Percentiles rank a stretch among this genome's conserved stretches.
These are phyloP conservation scores for Clavelina lepadiformis DNA, from an alignment of 23 tunicate genomes.

Conservation along the genomic window DNA sequence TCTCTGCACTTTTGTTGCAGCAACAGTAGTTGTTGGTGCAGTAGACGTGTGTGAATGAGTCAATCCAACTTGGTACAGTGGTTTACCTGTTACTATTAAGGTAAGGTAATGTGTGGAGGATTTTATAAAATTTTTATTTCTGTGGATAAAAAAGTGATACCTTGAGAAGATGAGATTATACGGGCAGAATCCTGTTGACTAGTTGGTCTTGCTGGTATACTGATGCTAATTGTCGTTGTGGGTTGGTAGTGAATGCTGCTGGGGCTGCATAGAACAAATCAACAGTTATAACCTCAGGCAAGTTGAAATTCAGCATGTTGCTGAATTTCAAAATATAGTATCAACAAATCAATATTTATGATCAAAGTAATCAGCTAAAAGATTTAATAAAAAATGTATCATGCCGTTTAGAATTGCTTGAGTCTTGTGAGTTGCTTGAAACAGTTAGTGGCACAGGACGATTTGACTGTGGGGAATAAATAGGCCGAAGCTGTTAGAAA, in stretches of 20 bases:
- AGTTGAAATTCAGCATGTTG: too few relatives aligned
- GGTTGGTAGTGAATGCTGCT: constrained; percentile 58
- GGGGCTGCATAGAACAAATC: constrained; percentile 4
- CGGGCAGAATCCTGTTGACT: constrained; percentile 17
- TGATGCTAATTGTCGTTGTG: constrained; percentile 67
- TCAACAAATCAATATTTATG: too few relatives aligned
- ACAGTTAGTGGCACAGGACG: too few relatives aligned
- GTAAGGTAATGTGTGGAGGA: neutral
- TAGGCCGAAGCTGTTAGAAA: too few relatives aligned
- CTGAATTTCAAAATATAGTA: too few relatives aligned
- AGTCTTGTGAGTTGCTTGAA: too few relatives aligned
- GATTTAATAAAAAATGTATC: too few relatives aligned
- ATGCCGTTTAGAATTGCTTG: too few relatives aligned
- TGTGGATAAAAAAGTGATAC: neutral
- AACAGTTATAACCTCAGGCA: neutral
- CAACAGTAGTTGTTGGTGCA: neutral
- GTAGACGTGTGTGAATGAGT: constrained; percentile 2
- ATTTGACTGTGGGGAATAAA: too few relatives aligned
- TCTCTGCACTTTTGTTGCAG: neutral
- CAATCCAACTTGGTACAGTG: constrained; percentile 51
- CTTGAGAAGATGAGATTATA: neutral
- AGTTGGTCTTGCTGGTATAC: constrained; percentile 46
- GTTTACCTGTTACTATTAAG: constrained; percentile 1
- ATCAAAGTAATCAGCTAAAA: too few relatives aligned
- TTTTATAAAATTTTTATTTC: neutral